Evolutionary conservation across 2,797 vertebrate species (phyloP), one percentile per base, ranked within the genome.

Genomic region (Hypotaenidia philippensis): DNA sequence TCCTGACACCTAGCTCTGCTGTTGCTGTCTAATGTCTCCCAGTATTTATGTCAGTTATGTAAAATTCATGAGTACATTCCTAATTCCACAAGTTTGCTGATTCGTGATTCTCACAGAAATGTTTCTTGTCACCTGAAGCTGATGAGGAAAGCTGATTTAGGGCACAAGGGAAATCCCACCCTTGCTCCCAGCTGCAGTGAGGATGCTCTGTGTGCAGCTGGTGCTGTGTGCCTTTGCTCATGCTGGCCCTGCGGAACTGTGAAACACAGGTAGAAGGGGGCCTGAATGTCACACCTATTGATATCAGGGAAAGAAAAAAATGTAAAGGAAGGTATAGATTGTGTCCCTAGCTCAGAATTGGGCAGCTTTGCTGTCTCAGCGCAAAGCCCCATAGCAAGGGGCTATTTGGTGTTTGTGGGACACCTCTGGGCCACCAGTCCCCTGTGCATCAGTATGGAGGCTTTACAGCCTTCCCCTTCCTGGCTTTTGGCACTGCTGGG

Each of bases 101-200:
- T 50, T 92, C 13, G 29, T 3, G 4, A 27, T 56, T 55, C 65
- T 71, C 19, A 12, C 29, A 81, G 83, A 87, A 92, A 56, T 59
- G 13, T 25, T 91, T 81, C 22, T 70, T 78, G n/a, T 81, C 83
- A 85, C 44, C 31, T 38, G 65, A 90, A 96, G 57, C 16, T 72
- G 69, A 59, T 52, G 69, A 52, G 84, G 93, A 91, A 83, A 93
- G 53, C 91, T 93, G 81, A 92, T 77, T 64, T 50, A 60, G 69
- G 80, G 15, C 52, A 86, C 44, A 3, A 13, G 13, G 40, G 81
- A 87, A 93, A 66, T 34, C 27, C 61, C 34, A 36, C 68, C 50
- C 75, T 84, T 3, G 2, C 21, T 85, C 44, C 18, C 44, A 49
- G 47, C 34, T 63, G 60, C n/a, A 60, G 16, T 4, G 18, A 8